Percentiles rank a stretch among this genome's conserved stretches.
These are phyloP conservation scores for Lasioglossum vierecki DNA, from an alignment of 2,888 invertebrate genomes.

Conservation along the genomic window DNA sequence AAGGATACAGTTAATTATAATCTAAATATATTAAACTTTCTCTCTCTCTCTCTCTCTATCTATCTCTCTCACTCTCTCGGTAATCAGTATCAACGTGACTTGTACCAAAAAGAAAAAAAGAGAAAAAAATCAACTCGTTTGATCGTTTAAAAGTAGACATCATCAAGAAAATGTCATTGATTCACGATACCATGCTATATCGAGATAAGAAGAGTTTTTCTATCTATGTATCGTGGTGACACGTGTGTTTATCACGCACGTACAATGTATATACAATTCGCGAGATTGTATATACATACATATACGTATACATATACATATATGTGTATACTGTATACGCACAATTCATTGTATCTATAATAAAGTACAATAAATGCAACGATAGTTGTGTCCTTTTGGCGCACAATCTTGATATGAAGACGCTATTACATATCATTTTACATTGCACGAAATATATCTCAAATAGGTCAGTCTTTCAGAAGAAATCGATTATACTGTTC, in stretches of 20 bases:
- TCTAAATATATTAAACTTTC: neutral
- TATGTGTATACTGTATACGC: neutral
- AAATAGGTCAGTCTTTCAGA: conserved; percentile 46
- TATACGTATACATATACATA: neutral
- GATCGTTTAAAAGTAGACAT: conserved; percentile 9
- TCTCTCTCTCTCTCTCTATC: neutral
- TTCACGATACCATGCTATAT: conserved; percentile 34
- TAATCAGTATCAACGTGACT: neutral
- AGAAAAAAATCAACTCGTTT: neutral
- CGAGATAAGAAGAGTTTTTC: conserved; percentile 26
- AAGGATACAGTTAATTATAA: conserved; percentile 20
- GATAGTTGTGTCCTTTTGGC: neutral
- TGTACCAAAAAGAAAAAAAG: neutral
- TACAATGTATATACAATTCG: neutral
- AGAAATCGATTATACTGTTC: conserved; percentile 35
- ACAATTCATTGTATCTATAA: neutral
- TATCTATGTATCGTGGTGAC: no score
- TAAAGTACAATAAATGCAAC: conserved; percentile 42
- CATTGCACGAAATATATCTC: conserved; percentile 11
- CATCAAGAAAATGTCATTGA: conserved; percentile 14
- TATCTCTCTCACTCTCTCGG: neutral
- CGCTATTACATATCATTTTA: neutral
- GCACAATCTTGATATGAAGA: conserved; percentile 14
- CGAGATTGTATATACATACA: neutral
- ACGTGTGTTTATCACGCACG: neutral